A percentile compares a stretch with the other conserved stretches of the same genome.
These are phyloP conservation scores for Amblyteles armatorius DNA, from an alignment of 2,888 invertebrate genomes.

Conservation along the genomic window DNA sequence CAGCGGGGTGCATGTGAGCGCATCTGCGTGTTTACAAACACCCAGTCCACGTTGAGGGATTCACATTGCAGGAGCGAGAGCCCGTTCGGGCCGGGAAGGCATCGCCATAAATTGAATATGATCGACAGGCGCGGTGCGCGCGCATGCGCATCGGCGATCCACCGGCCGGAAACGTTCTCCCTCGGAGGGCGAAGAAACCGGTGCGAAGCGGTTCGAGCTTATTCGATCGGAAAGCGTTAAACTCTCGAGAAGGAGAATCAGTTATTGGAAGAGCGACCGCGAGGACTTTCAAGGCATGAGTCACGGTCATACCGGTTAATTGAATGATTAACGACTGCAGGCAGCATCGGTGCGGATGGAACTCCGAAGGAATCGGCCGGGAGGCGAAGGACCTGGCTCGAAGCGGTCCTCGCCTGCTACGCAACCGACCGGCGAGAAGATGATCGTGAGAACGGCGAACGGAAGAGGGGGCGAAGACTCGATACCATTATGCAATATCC, in stretches of 20 bases:
- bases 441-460: constrained; percentile 47
- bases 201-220: constrained; percentile 54
- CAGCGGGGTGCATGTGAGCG: background rate
- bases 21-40: background rate
- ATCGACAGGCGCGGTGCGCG: constrained; percentile 22
- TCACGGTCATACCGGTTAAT: constrained; percentile 56
- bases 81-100: constrained; percentile 8
- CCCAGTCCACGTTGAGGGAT: constrained; percentile 17
- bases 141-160: constrained; percentile 19
- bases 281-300: constrained; percentile 49
- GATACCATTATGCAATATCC: constrained; percentile 7
- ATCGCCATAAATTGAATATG: constrained; percentile 48
- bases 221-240: constrained; percentile 60
- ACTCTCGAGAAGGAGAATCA: constrained; percentile 35
- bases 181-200: constrained; percentile 39
- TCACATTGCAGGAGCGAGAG: constrained; percentile 19
- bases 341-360: constrained; percentile 53
- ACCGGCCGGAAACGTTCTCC: constrained; percentile 52
- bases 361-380: constrained; percentile 32
- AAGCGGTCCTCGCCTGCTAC: constrained; percentile 59
- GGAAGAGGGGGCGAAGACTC: background rate
- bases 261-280: constrained; percentile 30
- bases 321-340: constrained; percentile 65
- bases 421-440: constrained; percentile 37
- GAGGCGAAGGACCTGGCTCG: constrained; percentile 44